Base-by-base conservation (phyloP, 2,888 invertebrate species). In the Euzophera pinguis region DNA sequence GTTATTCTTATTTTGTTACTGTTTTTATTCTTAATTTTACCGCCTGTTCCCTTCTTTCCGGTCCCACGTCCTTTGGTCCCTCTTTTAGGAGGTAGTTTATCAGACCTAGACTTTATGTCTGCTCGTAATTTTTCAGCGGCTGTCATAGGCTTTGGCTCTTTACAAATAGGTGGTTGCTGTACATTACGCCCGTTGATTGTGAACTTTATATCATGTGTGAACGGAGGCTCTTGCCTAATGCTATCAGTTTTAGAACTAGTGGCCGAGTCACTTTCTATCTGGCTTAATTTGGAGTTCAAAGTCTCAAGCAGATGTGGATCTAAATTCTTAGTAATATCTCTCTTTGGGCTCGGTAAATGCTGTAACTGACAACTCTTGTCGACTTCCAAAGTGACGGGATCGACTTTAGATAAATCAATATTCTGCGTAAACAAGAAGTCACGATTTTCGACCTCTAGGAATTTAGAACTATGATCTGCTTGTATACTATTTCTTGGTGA, bases 221-320 rank as follows among this genome's bases (percentile, higher is more conserved):
- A 89, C 60, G 91, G 90, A 38, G 90, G 81, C n/a, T 92, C 92
- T 56, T 91, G 90, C 52, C 84, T 87, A 61, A 94, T 88, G 67
- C 94, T 94, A 64, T 94, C 94, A 0, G 94, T 94, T 78, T 93
- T 93, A 0, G 94, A 94, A 64, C 94, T 94, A 1, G 94, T 94
- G 0, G 94, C 94, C 0, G 94, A 94, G 77, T 95, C 94, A 65
- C 94, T 94, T 82, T 95, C 94, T 47, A 95, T 94, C 81, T 94
- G 94, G 70, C 94, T 94, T 4, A 95, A 72, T 78, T 95, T 94
- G 6, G 93, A 94, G 72, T 93, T 95, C 0, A 94, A 78, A 7
- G 94, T 93, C 72, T 94, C 94, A 8, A 94, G 78, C 45, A 93
- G 78, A 5, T 92, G 91, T 0, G 94, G 94, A 78, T 95, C 94